These are phyloP conservation scores for Imbricaverruca yamaguchii DNA, from an alignment of 2,888 invertebrate species.

Conservation along the genomic window DNA sequence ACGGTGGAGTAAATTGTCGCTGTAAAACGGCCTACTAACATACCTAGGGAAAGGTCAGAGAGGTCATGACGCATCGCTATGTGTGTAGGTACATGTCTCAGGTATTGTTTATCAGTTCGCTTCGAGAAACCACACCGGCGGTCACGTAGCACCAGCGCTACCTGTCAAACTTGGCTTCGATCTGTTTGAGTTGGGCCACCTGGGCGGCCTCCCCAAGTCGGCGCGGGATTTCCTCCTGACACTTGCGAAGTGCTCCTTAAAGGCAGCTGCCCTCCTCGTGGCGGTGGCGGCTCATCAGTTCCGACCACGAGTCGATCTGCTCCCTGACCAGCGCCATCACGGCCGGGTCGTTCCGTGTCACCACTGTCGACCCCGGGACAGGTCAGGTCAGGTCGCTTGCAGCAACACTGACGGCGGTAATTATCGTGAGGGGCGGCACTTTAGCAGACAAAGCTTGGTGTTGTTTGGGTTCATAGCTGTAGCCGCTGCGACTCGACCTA, in stretches of 20 bases:
- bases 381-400: background rate
- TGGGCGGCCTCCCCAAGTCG: conserved; percentile 78
- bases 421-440: no score
- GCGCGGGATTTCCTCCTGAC: conserved; percentile 51
- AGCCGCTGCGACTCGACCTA: no score
- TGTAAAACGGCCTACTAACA: no score
- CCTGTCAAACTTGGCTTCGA: conserved; percentile 82
- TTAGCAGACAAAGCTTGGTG: no score
- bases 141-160: conserved; percentile 35
- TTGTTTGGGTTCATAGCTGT: no score
- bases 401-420: background rate
- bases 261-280: conserved; percentile 65
- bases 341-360: conserved; percentile 33
- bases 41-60: no score
- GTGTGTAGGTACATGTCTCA: no score
- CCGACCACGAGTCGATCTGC: conserved; percentile 92
- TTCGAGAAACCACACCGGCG: no score
- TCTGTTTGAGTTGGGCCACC: conserved; percentile 74
- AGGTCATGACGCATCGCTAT: no score
- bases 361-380: background rate
- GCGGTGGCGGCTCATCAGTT: conserved; percentile 73
- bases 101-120: no score
- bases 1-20: no score
- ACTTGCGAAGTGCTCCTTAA: conserved; percentile 58
- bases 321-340: conserved; percentile 67